These are phyloP conservation scores for Cheilosia impressa DNA, from an alignment of 2,888 invertebrate genomes.

Conservation along the genomic window DNA sequence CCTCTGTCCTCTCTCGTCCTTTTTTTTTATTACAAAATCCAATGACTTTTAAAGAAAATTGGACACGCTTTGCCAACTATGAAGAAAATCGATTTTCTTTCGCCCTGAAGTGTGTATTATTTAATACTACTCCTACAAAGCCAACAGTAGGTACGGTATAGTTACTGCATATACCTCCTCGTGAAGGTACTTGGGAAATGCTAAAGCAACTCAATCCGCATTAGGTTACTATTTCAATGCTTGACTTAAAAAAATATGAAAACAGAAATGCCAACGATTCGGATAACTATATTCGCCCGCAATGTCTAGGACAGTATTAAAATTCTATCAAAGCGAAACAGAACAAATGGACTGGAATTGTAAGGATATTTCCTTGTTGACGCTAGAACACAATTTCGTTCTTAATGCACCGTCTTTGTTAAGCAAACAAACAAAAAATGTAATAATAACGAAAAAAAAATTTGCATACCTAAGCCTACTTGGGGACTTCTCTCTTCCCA, in stretches of 20 bases:
- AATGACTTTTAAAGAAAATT: constrained; percentile 26
- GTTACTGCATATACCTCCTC: not conserved
- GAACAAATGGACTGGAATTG: constrained; percentile 51
- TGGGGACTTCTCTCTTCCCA: not conserved
- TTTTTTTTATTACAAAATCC: not conserved
- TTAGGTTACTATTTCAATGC: constrained; percentile 3
- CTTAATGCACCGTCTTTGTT: constrained; percentile 2
- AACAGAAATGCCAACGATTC: constrained; percentile 33
- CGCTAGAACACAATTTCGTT: constrained; percentile 47
- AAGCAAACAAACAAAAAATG: constrained; percentile 26
- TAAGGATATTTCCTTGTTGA: constrained; percentile 44
- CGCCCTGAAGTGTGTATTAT: not conserved
- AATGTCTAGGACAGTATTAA: constrained; percentile 45
- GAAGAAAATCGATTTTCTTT: constrained; percentile 19
- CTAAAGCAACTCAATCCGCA: not conserved
- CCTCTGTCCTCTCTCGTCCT: not conserved
- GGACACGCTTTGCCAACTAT: constrained; percentile 34
- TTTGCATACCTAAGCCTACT: constrained; percentile 51
- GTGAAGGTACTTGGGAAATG: not conserved
- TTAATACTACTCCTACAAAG: too few relatives aligned
- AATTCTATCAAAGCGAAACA: constrained; percentile 47
- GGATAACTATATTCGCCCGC: constrained; percentile 21
- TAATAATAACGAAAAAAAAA: constrained; percentile 6
- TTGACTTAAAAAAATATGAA: not conserved
- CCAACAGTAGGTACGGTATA: not conserved